A percentile compares a stretch with the other conserved stretches of the same genome.
phyloP scores from a whole-genome alignment of 2,797 vertebrate species.

The Megaceryle alcyon region DNA sequence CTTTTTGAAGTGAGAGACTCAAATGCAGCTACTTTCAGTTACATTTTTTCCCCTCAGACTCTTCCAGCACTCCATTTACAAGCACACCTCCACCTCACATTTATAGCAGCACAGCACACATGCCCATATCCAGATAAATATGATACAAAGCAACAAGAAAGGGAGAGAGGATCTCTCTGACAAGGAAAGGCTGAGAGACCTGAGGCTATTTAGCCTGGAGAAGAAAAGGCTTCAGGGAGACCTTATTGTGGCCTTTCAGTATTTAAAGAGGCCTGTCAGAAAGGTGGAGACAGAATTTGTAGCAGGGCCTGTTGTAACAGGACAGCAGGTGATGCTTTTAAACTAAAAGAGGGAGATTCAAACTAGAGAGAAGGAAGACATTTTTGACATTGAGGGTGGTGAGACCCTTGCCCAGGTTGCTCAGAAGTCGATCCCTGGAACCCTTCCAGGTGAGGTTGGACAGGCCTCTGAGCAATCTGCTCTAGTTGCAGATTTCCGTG shows the following conservation, averaged over 20 bases:
- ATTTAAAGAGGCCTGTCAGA: background rate
- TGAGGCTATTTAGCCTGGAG: background rate
- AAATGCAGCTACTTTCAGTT: background rate
- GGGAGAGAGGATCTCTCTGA: background rate
- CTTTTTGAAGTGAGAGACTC: background rate
- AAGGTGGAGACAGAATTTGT: background rate
- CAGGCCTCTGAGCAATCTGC: background rate
- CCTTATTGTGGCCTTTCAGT: background rate
- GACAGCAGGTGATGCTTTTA: background rate
- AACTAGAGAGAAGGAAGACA: background rate
- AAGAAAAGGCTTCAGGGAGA: background rate
- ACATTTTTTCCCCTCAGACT: background rate
- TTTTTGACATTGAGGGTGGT: background rate
- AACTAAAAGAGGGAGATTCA: background rate
- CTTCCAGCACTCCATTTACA: background rate
- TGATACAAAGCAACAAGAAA: background rate
- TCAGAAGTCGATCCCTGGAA: background rate
- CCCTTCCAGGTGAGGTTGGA: background rate
- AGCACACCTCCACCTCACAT: background rate
- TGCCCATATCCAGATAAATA: background rate
- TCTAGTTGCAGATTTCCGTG: background rate
- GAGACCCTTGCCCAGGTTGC: background rate
- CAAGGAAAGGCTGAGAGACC: background rate
- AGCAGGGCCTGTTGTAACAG: background rate
- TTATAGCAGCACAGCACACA: background rate